Evolutionary conservation across 2,888 invertebrate species (phyloP).

Genomic region (Halictus ligatus): DNA sequence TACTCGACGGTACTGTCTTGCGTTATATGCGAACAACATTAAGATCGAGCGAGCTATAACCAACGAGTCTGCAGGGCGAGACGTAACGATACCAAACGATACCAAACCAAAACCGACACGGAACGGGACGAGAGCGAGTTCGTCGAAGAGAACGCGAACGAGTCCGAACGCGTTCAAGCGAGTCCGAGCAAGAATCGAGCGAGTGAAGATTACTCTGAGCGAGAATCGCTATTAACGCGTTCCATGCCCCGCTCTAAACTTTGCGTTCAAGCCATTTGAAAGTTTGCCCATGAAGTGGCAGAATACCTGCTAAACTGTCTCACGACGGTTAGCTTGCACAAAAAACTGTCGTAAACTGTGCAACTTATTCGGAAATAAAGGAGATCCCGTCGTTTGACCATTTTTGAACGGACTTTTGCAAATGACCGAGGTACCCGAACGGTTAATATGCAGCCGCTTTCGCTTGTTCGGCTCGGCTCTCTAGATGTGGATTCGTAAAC

Average conservation of each 20-base stretch:
- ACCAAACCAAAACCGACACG: conserved; percentile 28
- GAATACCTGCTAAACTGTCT: neutral
- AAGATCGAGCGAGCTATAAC: conserved; percentile 77
- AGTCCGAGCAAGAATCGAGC: neutral
- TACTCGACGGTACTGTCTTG: conserved; percentile 74
- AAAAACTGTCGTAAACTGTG: neutral
- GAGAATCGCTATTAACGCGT: conserved; percentile 55
- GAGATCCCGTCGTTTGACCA: neutral
- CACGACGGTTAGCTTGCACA: too few species aligned
- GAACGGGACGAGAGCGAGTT: conserved; percentile 20
- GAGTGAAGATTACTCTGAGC: conserved; percentile 69
- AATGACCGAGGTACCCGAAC: neutral
- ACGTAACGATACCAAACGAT: neutral
- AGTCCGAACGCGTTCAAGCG: conserved; percentile 16
- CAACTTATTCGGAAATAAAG: neutral
- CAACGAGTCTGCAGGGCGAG: conserved; percentile 44
- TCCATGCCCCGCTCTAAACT: too few species aligned
- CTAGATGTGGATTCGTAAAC: conserved; percentile 43
- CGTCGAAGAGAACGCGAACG: neutral
- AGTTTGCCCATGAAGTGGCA: too few species aligned
- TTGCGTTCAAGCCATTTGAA: too few species aligned
- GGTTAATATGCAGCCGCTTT: conserved; percentile 75
- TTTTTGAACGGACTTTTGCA: neutral
- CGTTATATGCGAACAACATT: conserved; percentile 80
- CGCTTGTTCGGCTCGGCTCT: conserved; percentile 67